Conservation (phyloP, 2,888 invertebrate genomes). For the Drosophila prostipennis region DNA sequence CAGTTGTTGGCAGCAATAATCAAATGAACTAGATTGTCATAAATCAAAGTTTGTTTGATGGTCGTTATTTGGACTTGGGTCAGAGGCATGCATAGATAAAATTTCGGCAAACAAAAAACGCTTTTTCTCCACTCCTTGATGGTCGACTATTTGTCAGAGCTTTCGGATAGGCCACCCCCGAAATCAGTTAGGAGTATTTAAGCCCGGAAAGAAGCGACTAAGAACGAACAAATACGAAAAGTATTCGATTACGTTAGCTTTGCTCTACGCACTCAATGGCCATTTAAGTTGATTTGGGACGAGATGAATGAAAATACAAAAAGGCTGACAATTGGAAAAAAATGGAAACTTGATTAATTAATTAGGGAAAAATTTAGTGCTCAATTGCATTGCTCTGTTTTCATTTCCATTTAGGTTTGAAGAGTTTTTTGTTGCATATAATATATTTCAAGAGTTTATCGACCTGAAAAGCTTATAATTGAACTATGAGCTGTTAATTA, state of each 20-base stretch:
- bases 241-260: conserved; percentile 34
- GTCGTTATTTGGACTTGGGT: conserved; percentile 50
- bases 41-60: conserved; percentile 70
- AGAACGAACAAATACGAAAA: conserved; percentile 16
- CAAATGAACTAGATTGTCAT: conserved; percentile 76
- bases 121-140: conserved; percentile 26
- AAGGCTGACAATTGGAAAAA: conserved; percentile 1
- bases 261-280: conserved; percentile 13
- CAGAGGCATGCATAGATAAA: conserved; percentile 56
- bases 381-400: not conserved
- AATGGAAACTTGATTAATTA: conserved; percentile 14
- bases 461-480: not conserved
- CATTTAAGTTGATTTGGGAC: conserved; percentile 14
- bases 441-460: not conserved
- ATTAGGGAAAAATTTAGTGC: not conserved
- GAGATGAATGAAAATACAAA: conserved; percentile 4
- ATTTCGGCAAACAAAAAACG: conserved; percentile 41
- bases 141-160: conserved; percentile 42
- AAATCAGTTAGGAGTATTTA: conserved; percentile 31
- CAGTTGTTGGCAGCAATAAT: conserved; percentile 58
- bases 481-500: not conserved
- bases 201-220: conserved; percentile 7
- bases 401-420: not conserved
- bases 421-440: not conserved
- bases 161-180: conserved; percentile 8